Conservation (phyloP, 2,888 invertebrate genomes). For the Diarsia rubi region DNA sequence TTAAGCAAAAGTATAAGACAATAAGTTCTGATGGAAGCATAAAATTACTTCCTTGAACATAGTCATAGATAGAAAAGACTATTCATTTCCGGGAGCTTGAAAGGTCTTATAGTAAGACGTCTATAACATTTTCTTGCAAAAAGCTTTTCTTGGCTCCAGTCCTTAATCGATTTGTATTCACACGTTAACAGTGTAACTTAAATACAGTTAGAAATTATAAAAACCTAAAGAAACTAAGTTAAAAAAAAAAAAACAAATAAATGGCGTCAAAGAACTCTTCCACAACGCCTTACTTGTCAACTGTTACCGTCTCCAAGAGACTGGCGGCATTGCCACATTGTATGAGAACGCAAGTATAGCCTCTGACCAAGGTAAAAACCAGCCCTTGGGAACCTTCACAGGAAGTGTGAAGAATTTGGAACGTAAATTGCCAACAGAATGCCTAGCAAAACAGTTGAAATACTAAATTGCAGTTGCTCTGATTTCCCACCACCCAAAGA, state of each 20-base stretch:
- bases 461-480: background rate
- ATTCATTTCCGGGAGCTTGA: slow-evolving; percentile 35
- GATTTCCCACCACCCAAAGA: too few species aligned
- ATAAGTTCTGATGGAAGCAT: background rate
- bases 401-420: too few species aligned
- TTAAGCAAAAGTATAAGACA: background rate
- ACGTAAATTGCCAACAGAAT: background rate
- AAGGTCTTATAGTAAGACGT: background rate
- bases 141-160: background rate
- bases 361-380: too few species aligned
- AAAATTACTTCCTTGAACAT: slow-evolving; percentile 15
- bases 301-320: too few species aligned
- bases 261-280: too few species aligned
- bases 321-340: too few species aligned
- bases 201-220: too few species aligned
- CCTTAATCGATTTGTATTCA: background rate
- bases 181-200: background rate
- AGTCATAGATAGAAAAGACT: background rate
- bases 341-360: too few species aligned
- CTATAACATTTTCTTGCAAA: background rate
- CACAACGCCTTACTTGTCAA: too few species aligned
- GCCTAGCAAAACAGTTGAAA: background rate
- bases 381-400: too few species aligned
- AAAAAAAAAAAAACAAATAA: too few species aligned
- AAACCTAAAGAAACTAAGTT: too few species aligned